Conservation (phyloP, 92 coral and sea anemone species). For the Porites evermanni region DNA sequence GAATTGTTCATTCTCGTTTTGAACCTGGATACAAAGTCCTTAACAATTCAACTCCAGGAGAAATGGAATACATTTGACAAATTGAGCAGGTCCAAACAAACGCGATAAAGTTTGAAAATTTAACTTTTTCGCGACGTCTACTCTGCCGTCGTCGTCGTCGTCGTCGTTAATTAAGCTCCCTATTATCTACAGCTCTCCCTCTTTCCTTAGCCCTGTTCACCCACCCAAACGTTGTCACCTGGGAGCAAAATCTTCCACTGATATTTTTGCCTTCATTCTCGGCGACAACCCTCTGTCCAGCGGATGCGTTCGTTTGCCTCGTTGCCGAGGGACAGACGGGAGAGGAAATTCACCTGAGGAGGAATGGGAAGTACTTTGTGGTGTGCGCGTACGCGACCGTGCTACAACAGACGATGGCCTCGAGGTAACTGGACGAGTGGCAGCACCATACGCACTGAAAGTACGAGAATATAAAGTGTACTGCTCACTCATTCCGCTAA, state of each 20-base stretch:
- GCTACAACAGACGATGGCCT: constrained; percentile 4
- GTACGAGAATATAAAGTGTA: constrained; percentile 9
- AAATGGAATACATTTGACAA: no score
- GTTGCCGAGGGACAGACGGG: constrained; percentile 21
- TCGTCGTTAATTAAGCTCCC: no score
- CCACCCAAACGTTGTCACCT: not conserved
- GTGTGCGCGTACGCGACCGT: not conserved
- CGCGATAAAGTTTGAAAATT: no score
- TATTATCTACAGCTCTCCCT: not conserved
- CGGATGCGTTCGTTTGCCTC: constrained; percentile 20
- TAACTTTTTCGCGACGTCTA: no score
- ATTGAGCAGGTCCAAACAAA: no score
- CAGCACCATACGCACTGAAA: constrained; percentile 19
- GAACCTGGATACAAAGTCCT: no score
- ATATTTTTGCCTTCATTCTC: constrained; percentile 41
- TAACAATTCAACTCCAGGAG: no score
- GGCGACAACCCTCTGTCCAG: constrained; percentile 8
- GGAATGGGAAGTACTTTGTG: constrained; percentile 11
- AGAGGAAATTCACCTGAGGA: constrained; percentile 8
- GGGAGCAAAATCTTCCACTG: constrained; percentile 62
- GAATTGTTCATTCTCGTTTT: no score
- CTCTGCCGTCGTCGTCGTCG: no score
- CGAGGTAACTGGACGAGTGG: not conserved
- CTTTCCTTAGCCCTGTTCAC: not conserved
- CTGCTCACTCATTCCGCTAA: constrained; percentile 4